These are phyloP conservation scores for Lophius piscatorius DNA, from an alignment of 2,113 vertebrate species.

Conservation along the genomic window DNA sequence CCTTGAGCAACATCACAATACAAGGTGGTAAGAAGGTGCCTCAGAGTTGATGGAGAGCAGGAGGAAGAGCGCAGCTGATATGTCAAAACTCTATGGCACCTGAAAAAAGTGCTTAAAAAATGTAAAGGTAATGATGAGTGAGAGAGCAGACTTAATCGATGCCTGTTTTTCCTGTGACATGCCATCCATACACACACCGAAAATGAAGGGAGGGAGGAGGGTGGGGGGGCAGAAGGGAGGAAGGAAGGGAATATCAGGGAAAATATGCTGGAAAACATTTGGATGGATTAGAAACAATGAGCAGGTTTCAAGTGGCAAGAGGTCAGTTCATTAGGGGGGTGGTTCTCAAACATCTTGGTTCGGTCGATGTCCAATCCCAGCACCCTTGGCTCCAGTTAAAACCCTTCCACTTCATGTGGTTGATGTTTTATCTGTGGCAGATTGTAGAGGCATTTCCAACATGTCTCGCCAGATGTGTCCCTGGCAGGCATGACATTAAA, in stretches of 20 bases:
- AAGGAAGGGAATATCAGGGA: not conserved
- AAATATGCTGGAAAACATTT: constrained; percentile 65
- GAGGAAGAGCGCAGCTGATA: constrained; percentile 42
- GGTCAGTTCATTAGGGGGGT: constrained; percentile 65
- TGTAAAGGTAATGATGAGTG: constrained; percentile 48
- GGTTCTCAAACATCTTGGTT: constrained; percentile 46
- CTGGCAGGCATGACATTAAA: constrained; percentile 50
- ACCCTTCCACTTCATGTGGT: constrained; percentile 59
- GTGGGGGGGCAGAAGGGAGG: not conserved
- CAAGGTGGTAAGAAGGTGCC: constrained; percentile 29
- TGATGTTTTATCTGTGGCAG: constrained; percentile 37
- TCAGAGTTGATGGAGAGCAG: constrained; percentile 28
- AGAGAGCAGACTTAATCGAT: constrained; percentile 28
- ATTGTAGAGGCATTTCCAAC: constrained; percentile 49
- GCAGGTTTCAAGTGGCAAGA: constrained; percentile 73
- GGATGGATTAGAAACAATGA: constrained; percentile 74
- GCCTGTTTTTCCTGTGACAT: constrained; percentile 34
- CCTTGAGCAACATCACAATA: constrained; percentile 40
- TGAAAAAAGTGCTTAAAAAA: constrained; percentile 53
- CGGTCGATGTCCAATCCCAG: constrained; percentile 45
- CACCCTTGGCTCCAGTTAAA: constrained; percentile 53
- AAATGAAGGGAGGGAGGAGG: constrained; percentile 3
- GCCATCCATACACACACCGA: constrained; percentile 31
- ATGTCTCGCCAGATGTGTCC: constrained; percentile 55
- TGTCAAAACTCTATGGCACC: constrained; percentile 62